These are phyloP conservation scores for Hyphantria cunea DNA, from an alignment of 1,140 invertebrate species.

Conservation along the genomic window DNA sequence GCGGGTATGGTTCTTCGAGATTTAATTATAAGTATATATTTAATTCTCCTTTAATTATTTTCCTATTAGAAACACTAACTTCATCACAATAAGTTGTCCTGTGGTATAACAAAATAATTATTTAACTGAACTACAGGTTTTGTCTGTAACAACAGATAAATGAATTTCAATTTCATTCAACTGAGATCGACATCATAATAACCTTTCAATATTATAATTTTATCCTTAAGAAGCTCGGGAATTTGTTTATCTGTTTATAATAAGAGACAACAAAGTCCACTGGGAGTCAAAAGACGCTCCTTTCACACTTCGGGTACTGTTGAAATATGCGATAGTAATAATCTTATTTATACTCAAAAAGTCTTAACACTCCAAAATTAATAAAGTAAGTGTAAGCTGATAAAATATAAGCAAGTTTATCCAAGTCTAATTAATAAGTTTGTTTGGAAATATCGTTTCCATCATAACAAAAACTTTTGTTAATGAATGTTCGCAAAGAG, in stretches of 20 bases:
- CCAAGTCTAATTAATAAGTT: conserved; percentile 26
- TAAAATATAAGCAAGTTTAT: conserved; percentile 23
- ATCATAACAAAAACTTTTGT: conserved; percentile 26
- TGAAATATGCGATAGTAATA: conserved; percentile 5
- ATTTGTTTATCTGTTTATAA: no score
- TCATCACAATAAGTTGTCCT: no score
- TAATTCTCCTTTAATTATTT: no score
- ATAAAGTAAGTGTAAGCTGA: not conserved
- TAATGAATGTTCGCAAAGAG: conserved; percentile 24
- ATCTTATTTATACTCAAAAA: conserved; percentile 16
- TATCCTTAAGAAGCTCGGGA: no score
- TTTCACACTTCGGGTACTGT: not conserved
- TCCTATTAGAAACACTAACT: no score
- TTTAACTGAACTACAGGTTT: no score
- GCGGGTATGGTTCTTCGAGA: no score
- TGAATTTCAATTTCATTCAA: no score
- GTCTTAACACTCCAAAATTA: conserved; percentile 7
- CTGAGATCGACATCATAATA: no score
- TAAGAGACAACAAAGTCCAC: not conserved
- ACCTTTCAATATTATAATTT: not conserved
- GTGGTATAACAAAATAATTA: no score
- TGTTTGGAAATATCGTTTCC: conserved; percentile 27
- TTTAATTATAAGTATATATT: no score
- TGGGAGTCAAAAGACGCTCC: not conserved
- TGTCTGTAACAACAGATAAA: no score